These are phyloP conservation scores for Metopolophium dirhodum DNA, from an alignment of 1,140 invertebrate species.

Conservation along the genomic window DNA sequence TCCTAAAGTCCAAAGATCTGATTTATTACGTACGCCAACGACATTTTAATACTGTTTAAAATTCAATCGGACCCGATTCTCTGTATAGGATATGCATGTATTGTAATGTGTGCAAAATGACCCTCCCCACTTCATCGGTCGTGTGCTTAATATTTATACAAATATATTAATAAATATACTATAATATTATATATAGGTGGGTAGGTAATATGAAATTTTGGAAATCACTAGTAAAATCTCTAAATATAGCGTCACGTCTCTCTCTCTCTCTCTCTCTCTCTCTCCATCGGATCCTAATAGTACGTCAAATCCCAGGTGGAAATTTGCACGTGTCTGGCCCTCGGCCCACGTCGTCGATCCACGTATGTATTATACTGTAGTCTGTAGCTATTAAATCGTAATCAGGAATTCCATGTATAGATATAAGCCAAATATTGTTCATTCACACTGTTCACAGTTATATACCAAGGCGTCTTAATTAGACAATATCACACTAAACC, in stretches of 20 bases:
- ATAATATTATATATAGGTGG: too few relatives aligned
- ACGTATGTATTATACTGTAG: not conserved
- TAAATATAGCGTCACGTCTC: not conserved
- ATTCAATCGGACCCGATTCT: not conserved
- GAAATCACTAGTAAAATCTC: not conserved
- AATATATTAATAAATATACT: too few relatives aligned
- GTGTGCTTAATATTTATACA: not conserved
- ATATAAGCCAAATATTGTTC: not conserved
- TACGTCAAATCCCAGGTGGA: not conserved
- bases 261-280: not conserved
- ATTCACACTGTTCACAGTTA: not conserved
- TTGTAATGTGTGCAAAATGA: not conserved
- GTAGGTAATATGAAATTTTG: too few relatives aligned
- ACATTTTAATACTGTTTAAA: conserved; percentile 27
- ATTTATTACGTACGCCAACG: not conserved
- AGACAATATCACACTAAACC: not conserved
- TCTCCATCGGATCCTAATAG: not conserved
- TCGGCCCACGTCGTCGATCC: too few relatives aligned
- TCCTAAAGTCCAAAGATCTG: not conserved
- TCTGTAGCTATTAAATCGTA: not conserved
- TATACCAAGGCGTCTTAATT: not conserved
- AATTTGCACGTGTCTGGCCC: too few relatives aligned
- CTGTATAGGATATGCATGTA: not conserved
- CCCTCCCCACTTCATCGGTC: not conserved
- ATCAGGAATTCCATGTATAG: rapidly evolving